phyloP scores from a whole-genome alignment of 2,113 vertebrate genomes.

The Cyanistes caeruleus region DNA sequence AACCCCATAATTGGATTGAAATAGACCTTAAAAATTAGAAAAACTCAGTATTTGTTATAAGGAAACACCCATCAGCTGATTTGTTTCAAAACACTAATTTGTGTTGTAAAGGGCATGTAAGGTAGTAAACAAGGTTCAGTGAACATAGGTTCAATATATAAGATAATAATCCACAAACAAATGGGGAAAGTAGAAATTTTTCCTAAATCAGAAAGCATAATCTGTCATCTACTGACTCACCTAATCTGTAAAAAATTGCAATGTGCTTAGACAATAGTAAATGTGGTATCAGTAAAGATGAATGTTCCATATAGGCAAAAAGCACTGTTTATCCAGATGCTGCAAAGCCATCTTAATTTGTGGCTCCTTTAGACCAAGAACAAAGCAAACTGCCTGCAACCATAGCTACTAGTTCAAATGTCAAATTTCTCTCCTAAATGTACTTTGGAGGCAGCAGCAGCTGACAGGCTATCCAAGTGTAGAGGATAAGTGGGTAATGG shows the following conservation, averaged over 20 bases:
- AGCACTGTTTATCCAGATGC: background rate
- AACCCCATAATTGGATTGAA: background rate
- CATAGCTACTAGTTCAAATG: constrained; percentile 22
- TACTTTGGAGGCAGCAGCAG: background rate
- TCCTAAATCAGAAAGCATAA: background rate
- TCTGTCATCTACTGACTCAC: background rate
- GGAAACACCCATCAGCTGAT: background rate
- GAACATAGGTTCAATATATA: background rate
- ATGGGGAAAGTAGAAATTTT: background rate
- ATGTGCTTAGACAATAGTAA: background rate
- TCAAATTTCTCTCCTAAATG: constrained; percentile 25
- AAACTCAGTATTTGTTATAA: background rate
- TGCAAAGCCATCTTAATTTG: constrained; percentile 9
- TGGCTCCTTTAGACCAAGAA: constrained; percentile 30
- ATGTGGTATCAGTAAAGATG: background rate
- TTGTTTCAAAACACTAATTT: background rate
- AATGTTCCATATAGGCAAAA: background rate
- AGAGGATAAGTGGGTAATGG: background rate
- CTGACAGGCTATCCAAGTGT: constrained; percentile 1
- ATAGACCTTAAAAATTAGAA: background rate
- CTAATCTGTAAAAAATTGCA: background rate
- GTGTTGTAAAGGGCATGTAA: background rate
- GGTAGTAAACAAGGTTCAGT: background rate
- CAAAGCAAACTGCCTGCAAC: background rate
- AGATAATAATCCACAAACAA: background rate